Evolutionary conservation across 2,113 vertebrate genomes (phyloP).

Genomic region (Tinamus guttatus): DNA sequence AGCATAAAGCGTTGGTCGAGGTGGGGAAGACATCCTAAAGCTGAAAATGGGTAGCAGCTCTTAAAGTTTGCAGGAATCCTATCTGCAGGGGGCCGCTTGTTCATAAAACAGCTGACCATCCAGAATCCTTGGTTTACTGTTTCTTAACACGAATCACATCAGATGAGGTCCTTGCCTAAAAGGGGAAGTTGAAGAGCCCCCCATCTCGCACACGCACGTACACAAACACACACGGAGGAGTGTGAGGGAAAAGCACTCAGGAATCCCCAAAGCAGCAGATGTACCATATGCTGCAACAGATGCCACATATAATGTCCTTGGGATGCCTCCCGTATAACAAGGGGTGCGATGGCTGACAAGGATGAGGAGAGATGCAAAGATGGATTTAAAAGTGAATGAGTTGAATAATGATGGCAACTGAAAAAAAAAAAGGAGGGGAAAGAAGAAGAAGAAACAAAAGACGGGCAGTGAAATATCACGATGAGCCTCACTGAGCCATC

Average conservation of each 20-base stretch:
- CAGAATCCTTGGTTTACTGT: not conserved
- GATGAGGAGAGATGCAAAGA: not conserved
- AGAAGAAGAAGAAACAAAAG: conserved; percentile 40
- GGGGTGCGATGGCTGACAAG: not conserved
- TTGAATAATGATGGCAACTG: not conserved
- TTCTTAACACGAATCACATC: not conserved
- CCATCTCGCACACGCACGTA: fast-evolving
- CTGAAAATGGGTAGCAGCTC: not conserved
- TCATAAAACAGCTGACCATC: not conserved
- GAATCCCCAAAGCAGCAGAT: not conserved
- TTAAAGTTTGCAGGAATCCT: not conserved
- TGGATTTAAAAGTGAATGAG: conserved; percentile 54
- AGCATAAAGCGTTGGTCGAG: not conserved
- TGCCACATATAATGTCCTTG: conserved; percentile 28
- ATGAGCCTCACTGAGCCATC: conserved; percentile 3
- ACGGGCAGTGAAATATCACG: not conserved
- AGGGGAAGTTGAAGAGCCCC: not conserved
- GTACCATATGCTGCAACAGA: conserved; percentile 60
- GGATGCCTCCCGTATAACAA: not conserved
- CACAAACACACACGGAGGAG: fast-evolving
- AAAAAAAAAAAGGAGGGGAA: not conserved
- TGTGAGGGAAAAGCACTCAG: fast-evolving
- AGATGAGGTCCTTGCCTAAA: fast-evolving
- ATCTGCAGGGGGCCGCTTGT: not conserved
- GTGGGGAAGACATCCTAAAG: not conserved